phyloP scores from a whole-genome alignment of 1,140 invertebrate species.

The Neuroterus valhalla region DNA sequence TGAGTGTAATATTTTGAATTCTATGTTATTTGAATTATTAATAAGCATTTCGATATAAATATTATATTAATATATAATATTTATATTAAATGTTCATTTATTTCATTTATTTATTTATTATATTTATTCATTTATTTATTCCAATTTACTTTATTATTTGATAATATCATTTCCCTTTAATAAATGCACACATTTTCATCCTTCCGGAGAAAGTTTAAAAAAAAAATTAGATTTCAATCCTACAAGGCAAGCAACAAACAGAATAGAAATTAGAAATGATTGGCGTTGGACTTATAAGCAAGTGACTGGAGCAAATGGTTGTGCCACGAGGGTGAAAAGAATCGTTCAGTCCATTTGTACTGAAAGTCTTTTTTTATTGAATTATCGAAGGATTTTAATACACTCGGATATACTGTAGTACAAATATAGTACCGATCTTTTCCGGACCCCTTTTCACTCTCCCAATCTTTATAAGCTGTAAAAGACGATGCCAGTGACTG shows the following conservation, averaged over 20 bases:
- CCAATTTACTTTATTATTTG: too few species aligned
- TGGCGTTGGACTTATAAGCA: not conserved
- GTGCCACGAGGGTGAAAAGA: not conserved
- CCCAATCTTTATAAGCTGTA: slow-evolving; percentile 33
- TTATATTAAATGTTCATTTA: too few species aligned
- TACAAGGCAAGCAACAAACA: not conserved
- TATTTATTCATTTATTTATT: too few species aligned
- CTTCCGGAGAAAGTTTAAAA: too few species aligned
- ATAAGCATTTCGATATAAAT: too few species aligned
- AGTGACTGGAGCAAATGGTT: slow-evolving; percentile 7
- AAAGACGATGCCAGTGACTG: not conserved
- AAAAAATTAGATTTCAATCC: too few species aligned
- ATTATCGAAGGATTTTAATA: slow-evolving; percentile 60
- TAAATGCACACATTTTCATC: too few species aligned
- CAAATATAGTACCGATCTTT: not conserved
- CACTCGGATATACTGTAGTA: slow-evolving; percentile 21
- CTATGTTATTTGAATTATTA: too few species aligned
- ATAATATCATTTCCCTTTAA: too few species aligned
- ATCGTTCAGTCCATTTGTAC: slow-evolving; percentile 49
- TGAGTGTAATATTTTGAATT: too few species aligned
- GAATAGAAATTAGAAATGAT: not conserved
- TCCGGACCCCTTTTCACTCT: slow-evolving; percentile 32
- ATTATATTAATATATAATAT: too few species aligned
- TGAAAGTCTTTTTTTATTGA: slow-evolving; percentile 62
- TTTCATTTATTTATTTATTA: too few species aligned